Evolutionary conservation across 2,113 vertebrate genomes (phyloP), one percentile per base, ranked within the genome.

Genomic region (Macquaria ambigua): DNA sequence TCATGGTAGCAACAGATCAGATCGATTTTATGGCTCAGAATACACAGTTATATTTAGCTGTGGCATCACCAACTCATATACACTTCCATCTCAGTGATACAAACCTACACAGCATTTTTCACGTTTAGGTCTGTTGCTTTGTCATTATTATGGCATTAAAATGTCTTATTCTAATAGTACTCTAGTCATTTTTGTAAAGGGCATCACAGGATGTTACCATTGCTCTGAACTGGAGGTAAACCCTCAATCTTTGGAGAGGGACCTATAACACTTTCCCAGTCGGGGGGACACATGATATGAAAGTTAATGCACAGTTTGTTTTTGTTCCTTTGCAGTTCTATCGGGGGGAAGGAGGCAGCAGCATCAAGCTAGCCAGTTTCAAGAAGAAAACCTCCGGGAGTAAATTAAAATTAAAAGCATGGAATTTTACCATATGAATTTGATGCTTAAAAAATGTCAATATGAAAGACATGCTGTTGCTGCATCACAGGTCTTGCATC

Each of bases 21-120:
- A 96, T 97, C 90, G 74, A 90, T 95, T 96, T 96, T 98, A 98
- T 98, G 97, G 98, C 97, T 98, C 97, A 97, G 96, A 96, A 97
- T 96, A 98, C 96, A 97, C 96, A 96, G 74, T 96, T 96, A 96
- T 95, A 15, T 61, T 61, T 6, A 61, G 58, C 58, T 41, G 63
- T 66, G 37, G 2, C 41, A 25, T 67, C 41, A 9, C 15, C 28
- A 62, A 34, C 23, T 28, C 39, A 46, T 28, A 37, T 21, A 63
- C 18, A 20, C 7, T 8, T 67, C 4, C 14, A 25, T 67, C 15
- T 68, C 14, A 68, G 14, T 20, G 15, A 68, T 28, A 9, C 2
- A 69, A 8, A 16, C 15, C 9, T 39, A 15, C 31, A 20, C 14
- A 28, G 37, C 15, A 41, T 43, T 20, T 18, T 18, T 25, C 3